Evolutionary conservation across 2,888 invertebrate species (phyloP), one percentile per base, ranked within the genome.

Genomic region (Dorcus parallelipipedus): DNA sequence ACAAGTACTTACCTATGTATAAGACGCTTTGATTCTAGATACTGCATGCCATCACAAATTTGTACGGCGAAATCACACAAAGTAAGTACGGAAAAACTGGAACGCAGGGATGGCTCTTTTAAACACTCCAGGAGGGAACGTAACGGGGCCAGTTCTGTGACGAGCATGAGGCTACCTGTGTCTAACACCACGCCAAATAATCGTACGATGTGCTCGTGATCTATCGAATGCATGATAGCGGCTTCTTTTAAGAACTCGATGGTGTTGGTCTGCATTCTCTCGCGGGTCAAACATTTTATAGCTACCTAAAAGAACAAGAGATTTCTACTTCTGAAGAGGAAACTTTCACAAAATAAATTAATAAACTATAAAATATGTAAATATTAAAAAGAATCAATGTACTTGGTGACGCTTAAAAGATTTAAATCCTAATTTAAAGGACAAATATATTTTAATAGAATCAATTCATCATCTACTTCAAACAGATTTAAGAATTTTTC

Each of bases 201-300:
- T n/a, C 96, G 84, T 3, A 98, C 97, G 68, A 99, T 96, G 76
- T 96, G 94, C 60, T 95, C 94, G 76, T 98, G 97, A 76, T 97
- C 95, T 69, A 98, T 95, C 63, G 93, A 89, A 78, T 98, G 97
- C 97, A 99, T 97, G 64, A 97, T 95, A 9, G 95, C 95, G 0
- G 98, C 98, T 79, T 99, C 98, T 78, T 97, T 97, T 51, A 98
- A 82, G 80, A 98, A 97, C 78, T 97, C 97, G 64, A 95, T 91
- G 1, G 96, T 95, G 78, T 96, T 96, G 67, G 94, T 93, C 70
- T 96, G 93, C 91, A 99, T 93, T 58, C 95, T 86, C 74, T 97
- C 97, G 63, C 95, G 87, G 45, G 93, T 93, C 56, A 99, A 81
- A 76, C 97, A 96, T 82, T 99, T 99, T 67, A 99, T 94, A 10